Evolutionary conservation across 2,113 vertebrate species (phyloP).

Genomic region (Xenopus borealis): DNA sequence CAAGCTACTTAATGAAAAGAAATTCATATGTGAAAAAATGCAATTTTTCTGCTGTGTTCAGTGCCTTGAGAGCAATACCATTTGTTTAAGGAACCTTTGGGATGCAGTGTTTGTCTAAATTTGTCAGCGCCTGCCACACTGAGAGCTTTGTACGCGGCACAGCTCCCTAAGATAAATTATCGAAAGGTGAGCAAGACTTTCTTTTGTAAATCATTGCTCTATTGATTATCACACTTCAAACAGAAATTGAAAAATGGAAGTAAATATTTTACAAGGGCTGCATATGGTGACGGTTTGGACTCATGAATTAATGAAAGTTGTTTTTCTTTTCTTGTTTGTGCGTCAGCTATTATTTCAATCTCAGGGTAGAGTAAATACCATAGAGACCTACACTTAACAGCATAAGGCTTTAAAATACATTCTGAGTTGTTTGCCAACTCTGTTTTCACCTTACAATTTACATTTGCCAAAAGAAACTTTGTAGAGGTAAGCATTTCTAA

Average conservation of each 20-base stretch:
- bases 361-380: neutral
- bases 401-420: neutral
- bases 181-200: slow-evolving; percentile 53
- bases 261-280: slow-evolving; percentile 49
- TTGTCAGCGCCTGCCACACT: slow-evolving; percentile 59
- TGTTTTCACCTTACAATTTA: no score
- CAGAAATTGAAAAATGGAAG: slow-evolving; percentile 49
- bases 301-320: neutral
- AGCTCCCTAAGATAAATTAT: slow-evolving; percentile 63
- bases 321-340: neutral
- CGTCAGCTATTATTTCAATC: neutral
- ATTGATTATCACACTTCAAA: slow-evolving; percentile 59
- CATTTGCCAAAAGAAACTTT: no score
- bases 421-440: neutral
- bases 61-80: slow-evolving; percentile 49
- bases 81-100: slow-evolving; percentile 63
- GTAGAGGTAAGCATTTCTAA: no score
- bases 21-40: no score
- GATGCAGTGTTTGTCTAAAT: slow-evolving; percentile 58
- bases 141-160: slow-evolving; percentile 63
- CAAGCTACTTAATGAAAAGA: neutral
- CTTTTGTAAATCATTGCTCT: slow-evolving; percentile 63
- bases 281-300: slow-evolving; percentile 42
- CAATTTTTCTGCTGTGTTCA: slow-evolving; percentile 46
- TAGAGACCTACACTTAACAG: neutral